Conservation (phyloP, 2,113 vertebrate genomes). For the Cettia cetti region DNA sequence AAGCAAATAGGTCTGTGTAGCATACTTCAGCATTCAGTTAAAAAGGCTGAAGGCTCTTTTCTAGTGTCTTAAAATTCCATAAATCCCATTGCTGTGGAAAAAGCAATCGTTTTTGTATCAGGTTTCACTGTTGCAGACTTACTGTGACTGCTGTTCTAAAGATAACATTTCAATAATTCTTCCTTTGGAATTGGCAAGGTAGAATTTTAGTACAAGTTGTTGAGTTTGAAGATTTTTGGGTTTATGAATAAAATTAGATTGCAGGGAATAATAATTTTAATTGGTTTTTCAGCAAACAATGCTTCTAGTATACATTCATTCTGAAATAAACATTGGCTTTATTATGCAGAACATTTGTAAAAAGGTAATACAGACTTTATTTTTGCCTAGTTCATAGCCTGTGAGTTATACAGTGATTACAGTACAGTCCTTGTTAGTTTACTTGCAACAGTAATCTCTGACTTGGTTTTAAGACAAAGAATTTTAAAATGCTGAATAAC, state of each 20-base stretch:
- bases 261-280: background rate
- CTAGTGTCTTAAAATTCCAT: background rate
- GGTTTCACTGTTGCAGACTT: background rate
- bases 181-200: background rate
- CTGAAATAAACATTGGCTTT: background rate
- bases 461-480: background rate
- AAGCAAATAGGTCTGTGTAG: background rate
- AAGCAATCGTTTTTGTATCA: background rate
- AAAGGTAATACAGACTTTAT: background rate
- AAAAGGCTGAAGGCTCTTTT: background rate
- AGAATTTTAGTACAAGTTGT: background rate
- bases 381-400: background rate
- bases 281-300: background rate
- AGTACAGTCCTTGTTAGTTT: background rate
- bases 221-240: background rate
- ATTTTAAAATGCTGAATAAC: background rate
- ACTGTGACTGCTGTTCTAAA: conserved; percentile 8
- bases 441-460: background rate
- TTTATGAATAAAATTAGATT: background rate
- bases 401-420: background rate
- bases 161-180: background rate
- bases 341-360: background rate
- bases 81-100: background rate
- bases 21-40: background rate
- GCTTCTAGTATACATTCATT: background rate